Conservation (phyloP, 2,113 vertebrate genomes). For the Rattus rattus region DNA sequence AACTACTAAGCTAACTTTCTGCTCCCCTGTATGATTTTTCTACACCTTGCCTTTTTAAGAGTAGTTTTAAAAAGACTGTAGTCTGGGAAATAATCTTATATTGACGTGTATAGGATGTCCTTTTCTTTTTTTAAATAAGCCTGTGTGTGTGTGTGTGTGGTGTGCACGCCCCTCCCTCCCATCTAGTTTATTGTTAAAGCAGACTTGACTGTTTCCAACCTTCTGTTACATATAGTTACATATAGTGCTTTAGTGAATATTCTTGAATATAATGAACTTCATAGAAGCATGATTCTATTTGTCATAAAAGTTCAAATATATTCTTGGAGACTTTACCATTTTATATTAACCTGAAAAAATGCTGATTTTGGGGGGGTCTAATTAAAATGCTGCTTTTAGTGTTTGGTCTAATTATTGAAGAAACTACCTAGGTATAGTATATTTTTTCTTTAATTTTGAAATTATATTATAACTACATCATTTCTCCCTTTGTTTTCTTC, state of each 20-base stretch:
- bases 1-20: not conserved
- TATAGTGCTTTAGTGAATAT: slow-evolving; percentile 13
- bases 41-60: not conserved
- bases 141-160: not conserved
- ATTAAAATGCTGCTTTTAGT: slow-evolving; percentile 28
- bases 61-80: not conserved
- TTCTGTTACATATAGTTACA: not conserved
- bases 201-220: not conserved
- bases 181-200: not conserved
- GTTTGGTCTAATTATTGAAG: not conserved
- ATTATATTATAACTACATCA: not conserved
- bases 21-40: not conserved
- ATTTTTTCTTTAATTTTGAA: not conserved
- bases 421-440: not conserved
- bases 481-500: not conserved
- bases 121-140: not conserved
- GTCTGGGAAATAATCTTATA: not conserved
- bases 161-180: too few species aligned
- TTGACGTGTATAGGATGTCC: not conserved
- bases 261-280: slow-evolving; percentile 25
- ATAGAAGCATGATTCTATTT: not conserved
- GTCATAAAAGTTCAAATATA: slow-evolving; percentile 22
- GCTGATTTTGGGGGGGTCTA: not conserved
- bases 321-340: not conserved
- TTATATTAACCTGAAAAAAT: not conserved